Evolutionary conservation across 1,140 invertebrate species (phyloP), one percentile per base, ranked within the genome.

Genomic region (Philotrypesis tridentata): DNA sequence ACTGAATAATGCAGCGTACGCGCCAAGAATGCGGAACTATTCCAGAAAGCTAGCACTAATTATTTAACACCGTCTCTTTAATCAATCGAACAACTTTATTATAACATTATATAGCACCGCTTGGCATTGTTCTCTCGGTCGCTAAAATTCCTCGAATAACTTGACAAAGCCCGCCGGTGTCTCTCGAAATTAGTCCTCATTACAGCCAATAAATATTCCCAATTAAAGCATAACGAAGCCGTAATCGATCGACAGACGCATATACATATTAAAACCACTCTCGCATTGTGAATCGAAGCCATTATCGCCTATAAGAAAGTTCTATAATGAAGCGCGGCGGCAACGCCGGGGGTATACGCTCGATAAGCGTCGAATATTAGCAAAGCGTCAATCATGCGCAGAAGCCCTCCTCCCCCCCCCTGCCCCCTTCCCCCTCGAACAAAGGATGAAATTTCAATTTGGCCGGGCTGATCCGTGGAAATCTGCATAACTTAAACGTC

Each of bases 391-490:
- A 55, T 55, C 48, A 55, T 6, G 48, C 48, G 48, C 48, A 55
- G n/a, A 21, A 33, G 70, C 11, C 55, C n/a, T 43, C 40, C 21
- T 31, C 6, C 1, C 14, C n/a, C 11, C 55, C n/a, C 25, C 40
- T 6, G 2, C 6, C 1, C 14, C 11, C 55, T n/a, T 43, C 40
- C 21, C 6, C 6, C 1, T 5, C 17, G 74, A 77, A 77, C 75
- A 77, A 77, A 68, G 86, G 84, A 83, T 84, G 79, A 84, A 86
- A 83, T 86, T 86, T 86, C 85, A 86, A 86, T 86, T 86, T 86
- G 80, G 75, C 83, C 40, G 55, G 33, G 81, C 11, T 77, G 82
- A 83, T 83, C 82, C 84, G 4, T 21, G 55, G 70, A 83, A 84
- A 86, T 86, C 83, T 82, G 84, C 83, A 85, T 86, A 84, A 83